Percentiles rank a stretch among this genome's conserved stretches.
Evolutionary conservation across 2,797 vertebrate species (phyloP).

Genomic region (Gallinago solitaria): DNA sequence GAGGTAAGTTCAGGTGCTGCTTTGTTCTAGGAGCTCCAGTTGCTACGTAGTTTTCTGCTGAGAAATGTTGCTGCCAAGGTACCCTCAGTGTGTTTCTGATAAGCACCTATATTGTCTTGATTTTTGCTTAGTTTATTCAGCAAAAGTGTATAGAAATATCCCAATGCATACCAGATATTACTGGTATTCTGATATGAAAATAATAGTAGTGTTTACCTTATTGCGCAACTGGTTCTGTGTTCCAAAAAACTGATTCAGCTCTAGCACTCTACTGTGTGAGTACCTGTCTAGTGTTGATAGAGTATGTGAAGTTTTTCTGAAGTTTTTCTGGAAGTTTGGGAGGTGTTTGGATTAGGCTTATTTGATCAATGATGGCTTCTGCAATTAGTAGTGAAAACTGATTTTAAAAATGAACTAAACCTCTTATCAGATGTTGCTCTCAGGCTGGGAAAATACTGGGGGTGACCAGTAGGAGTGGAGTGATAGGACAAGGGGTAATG

Average conservation of each 20-base stretch:
- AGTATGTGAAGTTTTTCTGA: not conserved
- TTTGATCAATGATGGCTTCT: not conserved
- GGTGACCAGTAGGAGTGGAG: not conserved
- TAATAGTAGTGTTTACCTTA: not conserved
- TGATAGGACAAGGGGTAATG: no score
- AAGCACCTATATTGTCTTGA: not conserved
- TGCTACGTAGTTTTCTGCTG: not conserved
- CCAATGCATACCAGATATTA: not conserved
- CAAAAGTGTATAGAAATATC: not conserved
- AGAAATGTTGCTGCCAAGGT: not conserved
- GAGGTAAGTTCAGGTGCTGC: not conserved
- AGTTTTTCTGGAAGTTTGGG: not conserved
- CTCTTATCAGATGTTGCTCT: not conserved
- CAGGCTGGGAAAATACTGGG: not conserved
- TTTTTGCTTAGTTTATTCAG: not conserved
- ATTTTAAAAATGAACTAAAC: not conserved
- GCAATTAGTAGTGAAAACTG: not conserved
- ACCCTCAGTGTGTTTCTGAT: not conserved
- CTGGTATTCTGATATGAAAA: not conserved
- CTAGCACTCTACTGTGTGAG: not conserved
- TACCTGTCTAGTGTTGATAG: not conserved
- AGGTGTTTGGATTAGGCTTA: not conserved
- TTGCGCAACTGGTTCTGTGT: not conserved
- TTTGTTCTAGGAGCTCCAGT: not conserved
- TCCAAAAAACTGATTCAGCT: not conserved